A percentile compares a stretch with the other conserved stretches of the same genome.
These are phyloP conservation scores for Drosophila gunungcola DNA, from an alignment of 1,140 invertebrate species.

Conservation along the genomic window DNA sequence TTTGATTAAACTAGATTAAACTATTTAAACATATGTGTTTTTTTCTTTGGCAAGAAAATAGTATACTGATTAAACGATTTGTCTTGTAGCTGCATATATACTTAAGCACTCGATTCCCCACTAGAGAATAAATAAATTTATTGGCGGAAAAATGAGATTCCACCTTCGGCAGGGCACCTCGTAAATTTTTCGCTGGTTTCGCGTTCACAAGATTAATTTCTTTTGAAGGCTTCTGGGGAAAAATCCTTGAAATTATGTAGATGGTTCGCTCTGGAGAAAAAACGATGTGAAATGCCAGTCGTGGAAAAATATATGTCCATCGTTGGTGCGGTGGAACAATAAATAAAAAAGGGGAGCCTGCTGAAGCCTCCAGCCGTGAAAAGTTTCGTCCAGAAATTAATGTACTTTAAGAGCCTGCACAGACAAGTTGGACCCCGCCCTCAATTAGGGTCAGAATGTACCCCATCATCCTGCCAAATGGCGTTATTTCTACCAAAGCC, in stretches of 20 bases:
- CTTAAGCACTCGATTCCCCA: slow-evolving; percentile 12
- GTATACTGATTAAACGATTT: neutral
- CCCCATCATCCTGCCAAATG: slow-evolving; percentile 8
- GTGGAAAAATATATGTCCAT: slow-evolving; percentile 32
- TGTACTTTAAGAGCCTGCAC: slow-evolving; percentile 18
- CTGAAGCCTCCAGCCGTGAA: neutral
- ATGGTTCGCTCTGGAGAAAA: slow-evolving; percentile 18
- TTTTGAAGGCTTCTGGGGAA: slow-evolving; percentile 29
- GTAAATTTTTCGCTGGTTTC: slow-evolving; percentile 35
- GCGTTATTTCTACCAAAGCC: slow-evolving; percentile 2
- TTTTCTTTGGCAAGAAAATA: too few relatives aligned
- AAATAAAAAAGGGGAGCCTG: slow-evolving; percentile 25
- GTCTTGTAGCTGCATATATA: neutral
- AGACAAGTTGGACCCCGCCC: slow-evolving; percentile 35
- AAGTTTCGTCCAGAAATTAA: slow-evolving; percentile 22
- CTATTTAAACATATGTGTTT: too few relatives aligned
- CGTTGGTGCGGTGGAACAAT: slow-evolving; percentile 28
- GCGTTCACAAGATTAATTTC: slow-evolving; percentile 36
- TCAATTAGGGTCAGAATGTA: slow-evolving; percentile 35
- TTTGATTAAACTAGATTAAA: neutral
- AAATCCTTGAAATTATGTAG: slow-evolving; percentile 47
- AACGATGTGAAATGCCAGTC: slow-evolving; percentile 37
- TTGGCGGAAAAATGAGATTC: slow-evolving; percentile 15
- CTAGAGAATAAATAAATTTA: slow-evolving; percentile 11
- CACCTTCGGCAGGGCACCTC: slow-evolving; percentile 27